Conservation (phyloP, 2,113 vertebrate genomes). For the Propithecus coquereli region DNA sequence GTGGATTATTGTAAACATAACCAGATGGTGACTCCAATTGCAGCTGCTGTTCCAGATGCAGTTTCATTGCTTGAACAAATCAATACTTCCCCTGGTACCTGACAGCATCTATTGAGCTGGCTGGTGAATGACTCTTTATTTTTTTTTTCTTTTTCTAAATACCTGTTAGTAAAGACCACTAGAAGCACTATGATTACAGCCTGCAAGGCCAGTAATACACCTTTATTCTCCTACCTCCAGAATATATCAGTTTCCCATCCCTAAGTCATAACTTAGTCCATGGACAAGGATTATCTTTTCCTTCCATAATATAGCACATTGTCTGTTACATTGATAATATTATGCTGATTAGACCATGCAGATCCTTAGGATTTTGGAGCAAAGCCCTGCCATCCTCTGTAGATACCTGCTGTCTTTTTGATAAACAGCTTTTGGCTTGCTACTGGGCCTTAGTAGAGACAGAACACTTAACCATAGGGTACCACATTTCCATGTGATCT, state of each 20-base stretch:
- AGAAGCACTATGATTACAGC: neutral
- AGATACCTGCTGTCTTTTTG: neutral
- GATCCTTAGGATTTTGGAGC: neutral
- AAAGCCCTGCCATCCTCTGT: neutral
- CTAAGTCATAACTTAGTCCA: neutral
- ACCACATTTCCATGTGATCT: neutral
- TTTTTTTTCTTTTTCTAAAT: neutral
- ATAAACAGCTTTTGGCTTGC: neutral
- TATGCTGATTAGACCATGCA: neutral
- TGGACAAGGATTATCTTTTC: neutral
- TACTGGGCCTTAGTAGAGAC: neutral
- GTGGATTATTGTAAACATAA: conserved; percentile 5
- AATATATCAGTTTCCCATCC: neutral
- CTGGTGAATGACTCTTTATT: neutral
- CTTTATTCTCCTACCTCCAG: neutral
- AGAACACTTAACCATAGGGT: neutral
- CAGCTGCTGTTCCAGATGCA: neutral
- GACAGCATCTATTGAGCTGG: neutral
- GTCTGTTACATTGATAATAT: neutral
- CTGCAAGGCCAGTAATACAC: neutral
- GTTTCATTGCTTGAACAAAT: neutral
- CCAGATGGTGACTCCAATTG: neutral
- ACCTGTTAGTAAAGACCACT: neutral
- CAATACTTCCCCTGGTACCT: neutral
- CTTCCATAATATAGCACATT: neutral